Evolutionary conservation across 2,113 vertebrate genomes (phyloP).

Genomic region (Takifugu bimaculatus): DNA sequence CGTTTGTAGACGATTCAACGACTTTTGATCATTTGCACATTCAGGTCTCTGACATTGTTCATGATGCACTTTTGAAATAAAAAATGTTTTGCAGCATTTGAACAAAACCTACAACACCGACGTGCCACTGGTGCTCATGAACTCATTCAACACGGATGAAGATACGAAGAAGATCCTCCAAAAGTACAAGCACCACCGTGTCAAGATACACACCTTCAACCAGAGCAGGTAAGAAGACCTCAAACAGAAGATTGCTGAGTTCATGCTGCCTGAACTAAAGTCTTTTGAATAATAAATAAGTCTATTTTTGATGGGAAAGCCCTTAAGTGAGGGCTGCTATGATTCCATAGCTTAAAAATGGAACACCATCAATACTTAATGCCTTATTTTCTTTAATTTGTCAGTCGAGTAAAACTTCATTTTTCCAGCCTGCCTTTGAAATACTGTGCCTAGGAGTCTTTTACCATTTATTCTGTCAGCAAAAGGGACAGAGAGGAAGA

Average conservation of each 20-base stretch:
- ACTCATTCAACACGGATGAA: slow-evolving; percentile 98
- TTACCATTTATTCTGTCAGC: slow-evolving; percentile 3
- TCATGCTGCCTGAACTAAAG: neutral
- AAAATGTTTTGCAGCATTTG: slow-evolving; percentile 77
- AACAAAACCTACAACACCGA: slow-evolving; percentile 94
- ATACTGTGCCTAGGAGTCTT: slow-evolving; percentile 33
- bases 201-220: slow-evolving; percentile 98
- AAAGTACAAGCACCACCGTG: slow-evolving; percentile 92
- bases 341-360: neutral
- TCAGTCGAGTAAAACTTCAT: slow-evolving; percentile 18
- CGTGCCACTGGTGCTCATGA: slow-evolving; percentile 96
- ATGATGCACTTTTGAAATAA: neutral
- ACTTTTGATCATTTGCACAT: neutral
- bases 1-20: no score
- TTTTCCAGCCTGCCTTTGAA: slow-evolving; percentile 33
- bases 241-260: no score
- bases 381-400: slow-evolving; percentile 1
- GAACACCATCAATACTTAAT: slow-evolving; percentile 25
- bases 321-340: no score
- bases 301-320: neutral
- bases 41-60: neutral
- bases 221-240: slow-evolving; percentile 87
- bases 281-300: neutral
- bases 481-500: neutral
- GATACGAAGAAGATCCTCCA: slow-evolving; percentile 98